These are phyloP conservation scores for Elysia chlorotica DNA, from an alignment of 1,140 invertebrate genomes.

Conservation along the genomic window DNA sequence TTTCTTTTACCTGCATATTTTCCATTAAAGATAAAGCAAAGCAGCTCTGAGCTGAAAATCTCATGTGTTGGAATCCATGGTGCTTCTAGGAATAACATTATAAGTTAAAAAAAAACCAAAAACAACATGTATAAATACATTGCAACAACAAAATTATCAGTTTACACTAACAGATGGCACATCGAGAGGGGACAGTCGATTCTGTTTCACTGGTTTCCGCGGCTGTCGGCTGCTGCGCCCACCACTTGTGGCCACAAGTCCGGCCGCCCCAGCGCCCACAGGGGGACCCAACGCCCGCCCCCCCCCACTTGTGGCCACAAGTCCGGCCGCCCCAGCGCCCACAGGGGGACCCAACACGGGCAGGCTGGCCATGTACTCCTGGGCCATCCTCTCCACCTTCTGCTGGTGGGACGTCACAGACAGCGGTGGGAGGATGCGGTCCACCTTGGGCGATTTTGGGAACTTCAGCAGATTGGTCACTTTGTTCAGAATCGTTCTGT, in stretches of 20 bases:
- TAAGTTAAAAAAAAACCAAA: neutral
- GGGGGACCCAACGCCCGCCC: too few species aligned
- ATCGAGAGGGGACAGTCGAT: neutral
- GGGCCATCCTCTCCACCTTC: constrained; percentile 44
- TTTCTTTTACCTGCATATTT: neutral
- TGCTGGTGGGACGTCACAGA: constrained; percentile 41
- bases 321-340: too few species aligned
- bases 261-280: too few species aligned
- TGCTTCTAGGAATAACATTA: neutral
- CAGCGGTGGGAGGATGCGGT: constrained; percentile 54
- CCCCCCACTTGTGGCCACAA: too few species aligned
- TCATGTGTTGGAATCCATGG: neutral
- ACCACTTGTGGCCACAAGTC: too few species aligned
- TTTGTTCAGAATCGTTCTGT: constrained; percentile 49
- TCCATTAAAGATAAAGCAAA: too few species aligned
- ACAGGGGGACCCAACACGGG: too few species aligned
- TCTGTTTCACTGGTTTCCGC: constrained; percentile 1
- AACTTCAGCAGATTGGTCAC: constrained; percentile 53
- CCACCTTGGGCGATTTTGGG: constrained; percentile 55
- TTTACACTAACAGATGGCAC: constrained; percentile 6
- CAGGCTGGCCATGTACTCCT: neutral
- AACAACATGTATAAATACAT: too few species aligned
- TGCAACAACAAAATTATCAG: neutral
- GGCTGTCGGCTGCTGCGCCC: neutral
- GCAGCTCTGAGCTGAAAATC: neutral